Evolutionary conservation across 2,888 invertebrate genomes (phyloP), one percentile per base, ranked within the genome.

Genomic region (Sepiola atlantica): DNA sequence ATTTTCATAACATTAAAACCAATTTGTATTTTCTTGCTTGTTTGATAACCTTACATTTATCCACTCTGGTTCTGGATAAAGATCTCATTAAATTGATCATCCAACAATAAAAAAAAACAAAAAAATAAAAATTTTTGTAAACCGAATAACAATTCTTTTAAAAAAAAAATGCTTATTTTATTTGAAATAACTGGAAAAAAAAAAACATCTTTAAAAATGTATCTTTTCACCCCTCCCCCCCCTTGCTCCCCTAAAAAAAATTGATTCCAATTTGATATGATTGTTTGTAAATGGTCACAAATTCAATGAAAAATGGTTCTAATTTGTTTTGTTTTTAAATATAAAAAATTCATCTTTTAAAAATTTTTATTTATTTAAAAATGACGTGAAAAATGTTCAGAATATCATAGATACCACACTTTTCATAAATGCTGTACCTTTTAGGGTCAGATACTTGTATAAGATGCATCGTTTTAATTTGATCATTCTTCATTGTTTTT

Each of bases 321-420:
- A 77, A 32, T 77, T 77, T 77, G n/a, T 77, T 77, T 77, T 28
- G 12, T 77, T 28, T n/a, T 77, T 14, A n/a, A 77, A n/a, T 77
- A 77, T n/a, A 28, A n/a, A n/a, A 45, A 32, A 77, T 77, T 16
- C n/a, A 32, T 77, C 45, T 45, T 45, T 45, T 45, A 45, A 45
- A 8, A 45, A n/a, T n/a, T n/a, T 77, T 77, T 77, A 32, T 77
- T 77, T 18, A 77, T 77, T 77, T 32, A 77, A 77, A 77, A n/a
- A 77, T 77, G n/a, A 77, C 4, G n/a, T 77, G 77, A 77, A 77
- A 77, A 77, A 77, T 77, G 77, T 77, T 77, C 77, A 32, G n/a
- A 77, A 77, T 77, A 77, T 77, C 77, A 77, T 77, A n/a, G 77
- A 77, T 77, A 77, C 77, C 77, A 77, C 77, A 77, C 77, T n/a